Evolutionary conservation across 1,140 invertebrate genomes (phyloP), one percentile per base, ranked within the genome.

Genomic region (Bombus huntii): DNA sequence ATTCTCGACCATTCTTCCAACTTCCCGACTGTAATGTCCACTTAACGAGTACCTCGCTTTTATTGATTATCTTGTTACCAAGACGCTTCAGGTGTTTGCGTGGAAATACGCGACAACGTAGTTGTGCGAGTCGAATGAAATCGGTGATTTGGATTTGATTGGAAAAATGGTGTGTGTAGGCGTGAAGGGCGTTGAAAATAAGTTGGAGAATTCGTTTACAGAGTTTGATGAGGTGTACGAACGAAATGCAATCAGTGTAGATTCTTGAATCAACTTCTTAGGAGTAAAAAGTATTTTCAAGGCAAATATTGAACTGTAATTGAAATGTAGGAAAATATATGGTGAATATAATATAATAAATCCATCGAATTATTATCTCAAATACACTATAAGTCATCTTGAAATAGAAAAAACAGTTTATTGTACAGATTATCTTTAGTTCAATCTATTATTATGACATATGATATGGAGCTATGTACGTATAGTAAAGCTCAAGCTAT

Each of bases 61-160:
- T 65, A 75, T 83, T 47, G 71, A 77, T 84, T 77, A 78, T 68
- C 66, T 37, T 44, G 81, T 68, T 65, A 83, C 70, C 44, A 53
- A 47, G 59, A 79, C 42, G 68, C 5, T 59, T 39, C 37, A 39
- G 59, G 62, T 70, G 47, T 79, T 65, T 10, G 6, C 8, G 25
- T 34, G 44, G 31, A 81, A 42, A 59, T 59, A n/a, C 59, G 42
- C 28, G 18, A 28, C 47, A 12, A 22, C 12, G 34, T 28, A 31
- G 12, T 34, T 31, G 53, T 13, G 18, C 34, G 9, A 18, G n/a
- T 25, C 3, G 31, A 34, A 59, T 28, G 47, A 76, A 53, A 22
- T 73, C 22, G 47, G 13, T 53, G 47, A 59, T 76, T 76, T 28
- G 57, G 74, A 76, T 76, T 53, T 8, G n/a, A 76, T 76, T 74